A percentile compares a stretch with the other conserved stretches of the same genome.
Conservation (phyloP, 2,113 vertebrate genomes). For the Orientallactaga bullata region DNA sequence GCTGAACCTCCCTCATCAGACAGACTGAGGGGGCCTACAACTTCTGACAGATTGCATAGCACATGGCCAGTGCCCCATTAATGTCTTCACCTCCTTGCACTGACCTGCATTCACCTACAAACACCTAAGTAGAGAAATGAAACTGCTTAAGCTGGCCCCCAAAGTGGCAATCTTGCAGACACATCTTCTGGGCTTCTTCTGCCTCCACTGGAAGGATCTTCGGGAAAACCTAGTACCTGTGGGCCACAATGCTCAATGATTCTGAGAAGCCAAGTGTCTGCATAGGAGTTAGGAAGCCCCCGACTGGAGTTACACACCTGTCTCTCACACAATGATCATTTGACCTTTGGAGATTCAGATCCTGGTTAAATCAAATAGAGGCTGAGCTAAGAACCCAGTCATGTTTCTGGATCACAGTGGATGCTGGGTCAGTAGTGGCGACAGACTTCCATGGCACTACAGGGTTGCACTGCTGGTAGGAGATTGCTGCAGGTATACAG, state of each 20-base stretch:
- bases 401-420: not conserved
- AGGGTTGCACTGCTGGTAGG: too few relatives aligned
- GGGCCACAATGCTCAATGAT: not conserved
- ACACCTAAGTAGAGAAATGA: not conserved
- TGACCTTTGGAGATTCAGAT: not conserved
- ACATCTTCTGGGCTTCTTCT: not conserved
- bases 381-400: not conserved
- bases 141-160: not conserved
- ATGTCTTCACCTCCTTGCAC: not conserved
- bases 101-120: not conserved
- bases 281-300: not conserved
- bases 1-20: not conserved
- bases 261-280: not conserved
- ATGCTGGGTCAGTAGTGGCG: not conserved
- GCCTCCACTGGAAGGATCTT: not conserved
- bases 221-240: not conserved
- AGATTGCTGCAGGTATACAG: not conserved
- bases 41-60: not conserved
- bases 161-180: not conserved
- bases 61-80: not conserved
- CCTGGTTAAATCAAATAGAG: not conserved
- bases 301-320: not conserved
- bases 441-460: accelerated
- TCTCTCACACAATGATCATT: not conserved
- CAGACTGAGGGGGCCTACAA: not conserved